These are phyloP conservation scores for Brienomyrus longianalis DNA, from an alignment of 2,113 vertebrate genomes.

Conservation along the genomic window DNA sequence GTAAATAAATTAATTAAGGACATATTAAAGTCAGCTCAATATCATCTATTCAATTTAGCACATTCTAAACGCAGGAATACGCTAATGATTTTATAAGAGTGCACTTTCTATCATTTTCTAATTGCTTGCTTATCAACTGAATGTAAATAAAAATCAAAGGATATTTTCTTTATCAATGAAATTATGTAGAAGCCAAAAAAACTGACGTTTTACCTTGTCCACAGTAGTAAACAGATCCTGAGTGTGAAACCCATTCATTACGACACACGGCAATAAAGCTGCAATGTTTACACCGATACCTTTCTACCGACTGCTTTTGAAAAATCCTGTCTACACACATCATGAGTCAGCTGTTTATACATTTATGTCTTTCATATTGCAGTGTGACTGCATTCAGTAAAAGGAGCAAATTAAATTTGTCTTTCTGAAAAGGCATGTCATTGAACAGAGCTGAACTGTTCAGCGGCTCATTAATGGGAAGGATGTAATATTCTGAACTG, in stretches of 20 bases:
- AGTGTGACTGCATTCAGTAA: conserved; percentile 43
- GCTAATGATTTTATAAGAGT: neutral
- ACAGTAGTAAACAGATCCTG: neutral
- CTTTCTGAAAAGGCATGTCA: conserved; percentile 50
- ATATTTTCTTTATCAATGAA: neutral
- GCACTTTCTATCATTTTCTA: neutral
- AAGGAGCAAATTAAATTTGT: conserved; percentile 36
- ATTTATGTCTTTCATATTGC: neutral
- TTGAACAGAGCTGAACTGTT: conserved; percentile 48
- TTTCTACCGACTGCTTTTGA: neutral
- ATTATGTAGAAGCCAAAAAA: neutral
- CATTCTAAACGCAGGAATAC: neutral
- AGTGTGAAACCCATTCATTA: neutral
- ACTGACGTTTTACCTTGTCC: neutral
- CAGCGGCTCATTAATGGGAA: conserved; percentile 68
- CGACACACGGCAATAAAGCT: neutral
- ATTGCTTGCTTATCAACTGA: neutral
- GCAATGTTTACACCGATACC: neutral
- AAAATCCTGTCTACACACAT: neutral
- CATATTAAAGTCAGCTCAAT: conserved; percentile 2
- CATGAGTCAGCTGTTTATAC: neutral
- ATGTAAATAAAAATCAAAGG: neutral
- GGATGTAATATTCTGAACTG: conserved; percentile 73
- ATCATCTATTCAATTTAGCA: conserved; percentile 6
- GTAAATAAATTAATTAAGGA: neutral